Conservation (phyloP, 2,888 invertebrate genomes). For the Rhodophaea formosa region DNA sequence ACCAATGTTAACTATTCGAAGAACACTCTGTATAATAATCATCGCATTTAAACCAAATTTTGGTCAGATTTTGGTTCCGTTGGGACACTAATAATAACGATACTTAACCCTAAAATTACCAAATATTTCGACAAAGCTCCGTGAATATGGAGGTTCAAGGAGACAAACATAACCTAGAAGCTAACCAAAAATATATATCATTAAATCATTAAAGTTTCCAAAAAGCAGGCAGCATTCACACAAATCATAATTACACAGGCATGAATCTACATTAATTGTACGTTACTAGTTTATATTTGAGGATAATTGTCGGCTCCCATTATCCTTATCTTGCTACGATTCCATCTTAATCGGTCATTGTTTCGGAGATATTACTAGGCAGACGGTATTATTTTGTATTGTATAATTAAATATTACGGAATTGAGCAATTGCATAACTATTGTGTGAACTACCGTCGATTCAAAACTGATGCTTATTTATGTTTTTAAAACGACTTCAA, state of each 20-base stretch:
- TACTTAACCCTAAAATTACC: no score
- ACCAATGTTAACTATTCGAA: no score
- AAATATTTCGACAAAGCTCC: no score
- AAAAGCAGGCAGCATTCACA: conserved; percentile 10
- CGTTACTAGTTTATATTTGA: conserved; percentile 3
- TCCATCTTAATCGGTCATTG: conserved; percentile 11
- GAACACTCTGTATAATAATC: no score
- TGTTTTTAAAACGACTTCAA: no score
- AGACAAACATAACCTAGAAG: no score
- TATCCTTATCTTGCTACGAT: conserved; percentile 4
- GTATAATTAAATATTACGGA: conserved; percentile 4
- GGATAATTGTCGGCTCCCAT: conserved; percentile 7
- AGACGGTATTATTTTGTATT: conserved; percentile 1
- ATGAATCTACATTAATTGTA: conserved; percentile 12
- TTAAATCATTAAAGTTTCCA: conserved; percentile 3
- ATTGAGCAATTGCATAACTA: not conserved
- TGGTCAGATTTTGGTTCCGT: no score
- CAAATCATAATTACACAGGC: conserved; percentile 11
- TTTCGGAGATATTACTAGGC: conserved; percentile 1
- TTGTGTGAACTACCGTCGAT: not conserved
- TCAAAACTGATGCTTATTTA: no score
- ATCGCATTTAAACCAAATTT: no score
- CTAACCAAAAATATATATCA: not conserved
- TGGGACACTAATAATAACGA: no score
- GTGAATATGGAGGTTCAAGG: no score